Percentiles rank a stretch among this genome's conserved stretches.
Conservation (phyloP, 2,797 vertebrate genomes). For the Chaunax sp. region DNA sequence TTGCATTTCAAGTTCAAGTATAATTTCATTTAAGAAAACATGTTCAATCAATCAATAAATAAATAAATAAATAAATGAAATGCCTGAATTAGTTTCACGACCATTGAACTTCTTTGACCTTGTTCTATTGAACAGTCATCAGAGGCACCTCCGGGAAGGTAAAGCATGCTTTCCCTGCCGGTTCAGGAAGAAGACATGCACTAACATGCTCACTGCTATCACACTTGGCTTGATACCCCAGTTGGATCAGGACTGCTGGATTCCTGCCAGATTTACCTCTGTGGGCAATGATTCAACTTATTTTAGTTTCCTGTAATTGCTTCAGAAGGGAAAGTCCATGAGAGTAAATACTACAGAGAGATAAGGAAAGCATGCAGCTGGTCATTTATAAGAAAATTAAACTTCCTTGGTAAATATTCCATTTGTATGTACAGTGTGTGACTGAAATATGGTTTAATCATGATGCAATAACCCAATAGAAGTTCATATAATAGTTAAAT, state of each 20-base stretch:
- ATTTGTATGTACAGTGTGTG: rapidly evolving
- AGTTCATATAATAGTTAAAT: rapidly evolving
- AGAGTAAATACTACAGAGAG: background rate
- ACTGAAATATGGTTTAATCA: background rate
- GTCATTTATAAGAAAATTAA: slow-evolving; percentile 47
- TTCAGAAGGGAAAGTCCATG: slow-evolving; percentile 44
- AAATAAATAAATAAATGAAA: background rate
- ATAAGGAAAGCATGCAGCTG: background rate
- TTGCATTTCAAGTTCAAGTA: no score
- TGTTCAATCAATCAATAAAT: no score
- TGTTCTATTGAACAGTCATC: background rate
- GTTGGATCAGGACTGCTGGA: background rate
- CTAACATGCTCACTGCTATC: background rate
- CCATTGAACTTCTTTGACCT: background rate
- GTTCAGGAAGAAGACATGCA: background rate
- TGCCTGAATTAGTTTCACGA: background rate
- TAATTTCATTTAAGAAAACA: no score
- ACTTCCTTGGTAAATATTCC: background rate
- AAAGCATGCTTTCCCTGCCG: slow-evolving; percentile 8
- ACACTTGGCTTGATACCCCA: background rate
- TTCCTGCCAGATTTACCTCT: background rate
- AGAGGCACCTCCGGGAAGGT: background rate
- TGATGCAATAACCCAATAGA: background rate
- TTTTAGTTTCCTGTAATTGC: slow-evolving; percentile 28
- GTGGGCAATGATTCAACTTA: background rate